phyloP scores from a whole-genome alignment of 2,797 vertebrate species.

The Pristis pectinata region DNA sequence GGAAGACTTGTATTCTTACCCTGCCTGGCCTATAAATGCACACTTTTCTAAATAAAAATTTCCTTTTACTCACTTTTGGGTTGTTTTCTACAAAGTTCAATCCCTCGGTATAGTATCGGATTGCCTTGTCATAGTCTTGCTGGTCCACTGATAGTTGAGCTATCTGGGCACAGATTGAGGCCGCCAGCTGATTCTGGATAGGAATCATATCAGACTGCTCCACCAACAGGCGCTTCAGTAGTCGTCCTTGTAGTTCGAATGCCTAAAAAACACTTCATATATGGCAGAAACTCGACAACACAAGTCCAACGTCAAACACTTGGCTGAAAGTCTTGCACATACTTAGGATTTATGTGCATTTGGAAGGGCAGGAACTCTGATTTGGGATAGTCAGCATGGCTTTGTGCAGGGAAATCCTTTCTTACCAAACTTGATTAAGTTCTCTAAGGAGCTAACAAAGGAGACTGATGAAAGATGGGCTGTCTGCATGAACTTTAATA shows the following conservation, averaged over 20 bases:
- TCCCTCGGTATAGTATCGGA: conserved; percentile 48
- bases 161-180: conserved; percentile 48
- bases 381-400: neutral
- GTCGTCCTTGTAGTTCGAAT: conserved; percentile 52
- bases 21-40: too few species aligned
- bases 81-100: conserved; percentile 46
- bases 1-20: too few species aligned
- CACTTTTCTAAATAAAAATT: too few species aligned
- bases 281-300: neutral
- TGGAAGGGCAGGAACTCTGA: neutral
- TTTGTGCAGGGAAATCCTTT: neutral
- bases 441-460: too few species aligned
- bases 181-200: conserved; percentile 51
- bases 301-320: neutral
- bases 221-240: conserved; percentile 45
- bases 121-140: conserved; percentile 44
- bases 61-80: conserved; percentile 44
- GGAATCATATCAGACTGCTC: conserved; percentile 51
- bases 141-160: conserved; percentile 49
- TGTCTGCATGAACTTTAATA: too few species aligned
- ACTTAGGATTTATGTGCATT: neutral
- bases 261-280: conserved; percentile 44
- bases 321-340: neutral
- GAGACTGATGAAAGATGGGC: too few species aligned
- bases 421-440: too few species aligned